These are phyloP conservation scores for Stichopus horrens DNA, from an alignment of 53 echinoderm and acorn worm genomes.

Conservation along the genomic window DNA sequence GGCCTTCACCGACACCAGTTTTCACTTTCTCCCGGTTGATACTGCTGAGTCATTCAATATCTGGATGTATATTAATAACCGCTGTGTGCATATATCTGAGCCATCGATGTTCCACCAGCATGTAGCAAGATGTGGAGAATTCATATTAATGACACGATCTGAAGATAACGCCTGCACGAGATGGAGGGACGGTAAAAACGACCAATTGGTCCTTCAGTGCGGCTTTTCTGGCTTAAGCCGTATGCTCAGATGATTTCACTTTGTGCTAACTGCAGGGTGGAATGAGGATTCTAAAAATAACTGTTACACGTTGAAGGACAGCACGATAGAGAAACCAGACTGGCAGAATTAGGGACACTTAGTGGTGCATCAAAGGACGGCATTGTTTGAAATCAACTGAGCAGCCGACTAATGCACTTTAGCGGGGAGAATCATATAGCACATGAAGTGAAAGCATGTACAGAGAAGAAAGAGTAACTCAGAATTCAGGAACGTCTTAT, in stretches of 20 bases:
- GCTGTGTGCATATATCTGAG: background rate
- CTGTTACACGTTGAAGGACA: background rate
- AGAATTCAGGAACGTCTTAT: too few relatives aligned
- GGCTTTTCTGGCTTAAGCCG: background rate
- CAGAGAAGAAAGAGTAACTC: too few relatives aligned
- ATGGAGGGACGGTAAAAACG: background rate
- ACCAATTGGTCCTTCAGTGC: background rate
- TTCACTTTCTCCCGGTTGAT: background rate
- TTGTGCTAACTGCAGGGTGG: background rate
- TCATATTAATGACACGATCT: constrained; percentile 18
- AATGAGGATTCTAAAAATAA: constrained; percentile 6
- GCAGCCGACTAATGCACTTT: too few relatives aligned
- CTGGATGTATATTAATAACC: background rate
- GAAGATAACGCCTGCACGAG: background rate
- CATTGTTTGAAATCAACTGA: too few relatives aligned
- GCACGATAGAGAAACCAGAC: background rate
- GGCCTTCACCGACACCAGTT: background rate
- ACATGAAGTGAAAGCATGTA: too few relatives aligned
- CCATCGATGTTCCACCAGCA: background rate
- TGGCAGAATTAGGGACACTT: background rate
- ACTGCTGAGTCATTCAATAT: background rate
- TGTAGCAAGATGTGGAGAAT: background rate
- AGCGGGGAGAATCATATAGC: too few relatives aligned
- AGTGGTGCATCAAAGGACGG: too few relatives aligned
- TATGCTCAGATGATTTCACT: background rate